Conservation (phyloP, 2,888 invertebrate species). For the Atethmia centrago region DNA sequence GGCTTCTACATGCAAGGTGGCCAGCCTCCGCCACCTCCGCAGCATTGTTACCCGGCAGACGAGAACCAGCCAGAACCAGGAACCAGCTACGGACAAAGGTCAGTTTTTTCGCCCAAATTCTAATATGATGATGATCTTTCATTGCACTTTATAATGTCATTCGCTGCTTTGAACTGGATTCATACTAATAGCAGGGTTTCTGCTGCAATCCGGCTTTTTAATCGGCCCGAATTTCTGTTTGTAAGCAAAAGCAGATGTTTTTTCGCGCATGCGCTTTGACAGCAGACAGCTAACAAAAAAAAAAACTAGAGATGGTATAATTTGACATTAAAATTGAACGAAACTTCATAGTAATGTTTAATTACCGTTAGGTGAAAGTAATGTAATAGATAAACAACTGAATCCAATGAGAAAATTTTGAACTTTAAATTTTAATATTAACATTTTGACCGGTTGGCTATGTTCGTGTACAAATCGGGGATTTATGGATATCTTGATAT, state of each 20-base stretch:
- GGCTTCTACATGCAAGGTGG: constrained; percentile 96
- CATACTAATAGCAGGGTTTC: constrained; percentile 27
- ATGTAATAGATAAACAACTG: not conserved
- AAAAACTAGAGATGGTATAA: constrained; percentile 4
- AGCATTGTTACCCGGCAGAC: constrained; percentile 92
- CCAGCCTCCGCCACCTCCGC: constrained; percentile 88
- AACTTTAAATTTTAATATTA: not conserved
- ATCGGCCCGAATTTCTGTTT: constrained; percentile 61
- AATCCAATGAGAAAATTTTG: not conserved
- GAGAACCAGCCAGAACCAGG: constrained; percentile 95
- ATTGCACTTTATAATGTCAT: constrained; percentile 1
- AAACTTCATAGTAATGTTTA: not conserved
- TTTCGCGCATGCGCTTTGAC: constrained; percentile 68
- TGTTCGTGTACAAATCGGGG: not conserved
- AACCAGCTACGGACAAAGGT: constrained; percentile 89
- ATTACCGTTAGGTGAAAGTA: not conserved
- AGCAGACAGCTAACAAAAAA: constrained; percentile 29
- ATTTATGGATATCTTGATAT: not conserved
- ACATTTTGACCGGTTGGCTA: not conserved
- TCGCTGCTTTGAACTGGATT: constrained; percentile 6
- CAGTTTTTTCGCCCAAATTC: constrained; percentile 57
- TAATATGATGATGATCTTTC: not conserved
- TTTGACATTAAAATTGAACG: not conserved
- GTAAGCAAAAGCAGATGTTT: constrained; percentile 66
- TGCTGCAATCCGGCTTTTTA: constrained; percentile 44